Conservation (phyloP, 2,888 invertebrate genomes). For the Drosophila formosana region DNA sequence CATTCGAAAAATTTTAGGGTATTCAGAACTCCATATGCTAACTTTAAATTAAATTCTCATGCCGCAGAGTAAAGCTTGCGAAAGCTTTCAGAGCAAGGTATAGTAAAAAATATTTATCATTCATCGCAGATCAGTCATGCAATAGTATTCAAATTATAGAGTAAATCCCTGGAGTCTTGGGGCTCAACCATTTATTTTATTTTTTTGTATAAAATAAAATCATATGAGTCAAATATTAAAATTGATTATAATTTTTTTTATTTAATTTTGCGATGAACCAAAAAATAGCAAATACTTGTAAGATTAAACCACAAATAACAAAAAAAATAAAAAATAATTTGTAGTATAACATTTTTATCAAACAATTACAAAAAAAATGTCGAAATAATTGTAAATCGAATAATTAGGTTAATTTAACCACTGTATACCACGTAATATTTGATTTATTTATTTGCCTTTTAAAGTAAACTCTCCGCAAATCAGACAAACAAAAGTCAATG, state of each 20-base stretch:
- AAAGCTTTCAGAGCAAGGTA: slow-evolving; percentile 13
- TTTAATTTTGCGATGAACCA: too few species aligned
- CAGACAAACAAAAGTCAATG: slow-evolving; percentile 73
- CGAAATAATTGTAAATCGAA: not conserved
- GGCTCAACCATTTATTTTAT: not conserved
- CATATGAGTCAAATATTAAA: too few species aligned
- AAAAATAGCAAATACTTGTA: too few species aligned
- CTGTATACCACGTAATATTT: slow-evolving; percentile 22
- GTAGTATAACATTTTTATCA: not conserved
- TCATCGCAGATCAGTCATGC: slow-evolving; percentile 45
- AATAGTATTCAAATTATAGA: slow-evolving; percentile 20
- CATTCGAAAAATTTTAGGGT: slow-evolving; percentile 19
- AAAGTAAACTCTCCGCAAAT: slow-evolving; percentile 48
- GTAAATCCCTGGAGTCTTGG: not conserved
- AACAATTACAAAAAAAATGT: not conserved
- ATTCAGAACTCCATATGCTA: slow-evolving; percentile 22
- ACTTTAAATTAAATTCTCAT: slow-evolving; percentile 34
- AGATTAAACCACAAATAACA: too few species aligned
- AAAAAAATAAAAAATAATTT: not conserved
- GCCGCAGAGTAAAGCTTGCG: slow-evolving; percentile 28
- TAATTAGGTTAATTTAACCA: slow-evolving; percentile 3
- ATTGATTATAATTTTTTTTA: too few species aligned
- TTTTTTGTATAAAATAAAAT: too few species aligned
- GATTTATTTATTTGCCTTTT: slow-evolving; percentile 48
- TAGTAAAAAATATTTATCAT: slow-evolving; percentile 17